Evolutionary conservation across 2,113 vertebrate genomes (phyloP), one percentile per base, ranked within the genome.

Genomic region (Pyxicephalus adspersus): DNA sequence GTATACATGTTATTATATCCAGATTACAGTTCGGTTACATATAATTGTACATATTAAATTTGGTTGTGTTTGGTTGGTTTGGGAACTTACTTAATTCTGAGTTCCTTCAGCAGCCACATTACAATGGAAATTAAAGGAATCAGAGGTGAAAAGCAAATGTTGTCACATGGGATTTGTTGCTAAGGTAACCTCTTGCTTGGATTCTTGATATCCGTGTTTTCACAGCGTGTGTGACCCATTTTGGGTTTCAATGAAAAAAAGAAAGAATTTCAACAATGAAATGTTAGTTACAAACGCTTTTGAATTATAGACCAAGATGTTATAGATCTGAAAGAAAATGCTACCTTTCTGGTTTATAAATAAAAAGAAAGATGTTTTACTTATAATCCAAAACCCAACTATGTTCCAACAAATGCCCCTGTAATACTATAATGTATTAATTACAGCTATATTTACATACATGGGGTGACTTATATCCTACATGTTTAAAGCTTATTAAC

Each of bases 101-200:
- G 38, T 25, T 67, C 7, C 31, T 5, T 60, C 26, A 31, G 61
- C 50, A 55, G 76, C 18, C n/a, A 29, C 9, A 58, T 34, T 74
- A 74, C 54, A 79, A 68, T 26, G 19, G 29, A 54, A 79, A 66
- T 68, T 58, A 79, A 45, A 45, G 76, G 22, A 68, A 67, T 25
- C 29, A 68, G 29, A 67, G 76, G 76, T 78, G 64, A 78, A 55
- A 60, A 28, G 8, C 5, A 16, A 58, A 51, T 58, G 52, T 57
- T 60, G 52, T 58, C 64, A 45, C 52, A 68, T 68, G 76, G 64
- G 64, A 68, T 78, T 78, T 67, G 76, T 78, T 78, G 76, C 76
- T 78, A 78, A 38, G 76, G 76, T 38, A 68, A 78, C 76, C 54
- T 20, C 64, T 68, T 78, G 64, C 52, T 68, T 66, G 76, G 51